Evolutionary conservation across 2,888 invertebrate genomes (phyloP).

Genomic region (Liposcelis brunnea): DNA sequence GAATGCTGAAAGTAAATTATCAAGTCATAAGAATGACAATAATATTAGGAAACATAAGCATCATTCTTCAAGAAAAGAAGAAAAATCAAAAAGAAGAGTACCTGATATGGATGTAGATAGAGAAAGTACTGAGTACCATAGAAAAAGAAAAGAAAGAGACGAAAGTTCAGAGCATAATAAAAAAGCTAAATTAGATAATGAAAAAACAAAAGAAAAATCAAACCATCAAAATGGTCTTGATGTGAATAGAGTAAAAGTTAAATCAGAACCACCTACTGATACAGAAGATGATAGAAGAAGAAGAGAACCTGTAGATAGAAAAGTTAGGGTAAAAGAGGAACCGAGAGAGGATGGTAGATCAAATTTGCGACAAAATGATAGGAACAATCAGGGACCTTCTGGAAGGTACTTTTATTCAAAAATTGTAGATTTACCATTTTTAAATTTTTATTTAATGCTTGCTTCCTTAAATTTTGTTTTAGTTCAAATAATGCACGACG

Average conservation of each 20-base stretch:
- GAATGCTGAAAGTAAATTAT: background rate
- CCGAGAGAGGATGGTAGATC: background rate
- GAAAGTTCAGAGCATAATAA: slow-evolving; percentile 16
- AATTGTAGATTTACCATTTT: no score
- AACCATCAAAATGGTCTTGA: slow-evolving; percentile 4
- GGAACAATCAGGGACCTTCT: background rate
- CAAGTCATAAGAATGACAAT: no score
- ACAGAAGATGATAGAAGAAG: slow-evolving; percentile 14
- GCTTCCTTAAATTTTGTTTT: no score
- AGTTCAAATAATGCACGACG: background rate
- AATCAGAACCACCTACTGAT: slow-evolving; percentile 8
- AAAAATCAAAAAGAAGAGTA: no score
- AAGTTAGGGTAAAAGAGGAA: background rate
- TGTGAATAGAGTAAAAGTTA: no score
- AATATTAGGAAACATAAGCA: no score
- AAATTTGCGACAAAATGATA: background rate
- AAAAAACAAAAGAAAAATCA: slow-evolving; percentile 3
- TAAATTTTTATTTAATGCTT: no score
- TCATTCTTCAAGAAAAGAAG: background rate
- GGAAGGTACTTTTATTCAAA: no score
- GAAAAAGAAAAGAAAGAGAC: slow-evolving; percentile 12
- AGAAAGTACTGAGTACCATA: slow-evolving; percentile 8
- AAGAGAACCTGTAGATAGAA: background rate
- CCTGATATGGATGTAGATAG: no score
- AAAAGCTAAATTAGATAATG: slow-evolving; percentile 10